Evolutionary conservation across 2,888 invertebrate species (phyloP), one percentile per base, ranked within the genome.

Genomic region (Leptura quadrifasciata): DNA sequence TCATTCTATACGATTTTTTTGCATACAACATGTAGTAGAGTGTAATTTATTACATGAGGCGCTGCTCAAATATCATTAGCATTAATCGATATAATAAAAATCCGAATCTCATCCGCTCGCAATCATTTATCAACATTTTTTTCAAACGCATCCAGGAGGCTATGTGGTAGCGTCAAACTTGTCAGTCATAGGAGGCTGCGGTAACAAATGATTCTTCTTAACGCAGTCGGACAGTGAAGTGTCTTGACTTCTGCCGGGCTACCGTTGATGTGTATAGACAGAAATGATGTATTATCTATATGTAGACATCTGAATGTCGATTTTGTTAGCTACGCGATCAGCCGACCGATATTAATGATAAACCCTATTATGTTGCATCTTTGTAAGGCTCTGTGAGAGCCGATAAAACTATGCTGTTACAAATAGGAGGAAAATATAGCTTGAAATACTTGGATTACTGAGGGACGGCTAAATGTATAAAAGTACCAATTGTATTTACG

Each of bases 161-260:
- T 71, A 78, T 79, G 80, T 82, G 80, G 84, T 84, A 85, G 84
- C 84, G 82, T 84, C 84, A 81, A 83, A 80, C 79, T 80, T 85
- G 85, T 85, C 85, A 85, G 85, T 86, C 84, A 83, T 82, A 82
- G 81, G 80, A 79, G 82, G 81, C 80, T 78, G 75, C 76, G 73
- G 54, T 79, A 81, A 81, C 77, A 80, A 81, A 81, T 80, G 80
- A 70, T 76, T 69, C 75, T 68, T 72, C 67, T 72, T 71, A 65
- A 71, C 81, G 31, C 79, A n/a, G 79, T 77, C 77, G 79, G 80
- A 80, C 79, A 76, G 80, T 80, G 81, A 79, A 78, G 70, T 78
- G 81, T 80, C 81, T 78, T 81, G 81, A 80, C 81, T 81, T 77
- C 75, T 78, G 75, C 72, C 68, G 75, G 31, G 82, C 81, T 82